Evolutionary conservation across 2,888 invertebrate species (phyloP).

Genomic region (Omphaloscelis lunosa): DNA sequence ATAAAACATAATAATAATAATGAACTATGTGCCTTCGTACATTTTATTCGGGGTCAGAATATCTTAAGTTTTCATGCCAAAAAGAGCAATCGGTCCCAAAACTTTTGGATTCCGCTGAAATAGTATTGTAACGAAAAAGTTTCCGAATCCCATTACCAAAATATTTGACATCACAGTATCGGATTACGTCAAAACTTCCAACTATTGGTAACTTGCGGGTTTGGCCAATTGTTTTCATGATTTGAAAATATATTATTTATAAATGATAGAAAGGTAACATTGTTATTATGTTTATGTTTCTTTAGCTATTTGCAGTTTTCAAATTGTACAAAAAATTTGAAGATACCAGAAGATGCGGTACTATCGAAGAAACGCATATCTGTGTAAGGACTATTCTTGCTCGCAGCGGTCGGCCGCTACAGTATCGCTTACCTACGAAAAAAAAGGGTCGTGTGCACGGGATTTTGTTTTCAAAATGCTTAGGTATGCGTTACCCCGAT

Average conservation of each 20-base stretch:
- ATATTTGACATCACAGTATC: constrained; percentile 42
- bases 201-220: background rate
- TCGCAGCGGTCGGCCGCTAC: no score
- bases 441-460: no score
- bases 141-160: constrained; percentile 21
- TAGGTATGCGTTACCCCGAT: no score
- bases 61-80: constrained; percentile 6
- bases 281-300: background rate
- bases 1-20: background rate
- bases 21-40: background rate
- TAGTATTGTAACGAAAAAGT: constrained; percentile 24
- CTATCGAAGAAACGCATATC: no score
- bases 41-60: background rate
- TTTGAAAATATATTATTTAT: background rate
- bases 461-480: no score
- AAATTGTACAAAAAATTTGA: no score
- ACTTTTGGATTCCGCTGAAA: constrained; percentile 22
- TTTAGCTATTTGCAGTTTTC: background rate
- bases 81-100: constrained; percentile 34
- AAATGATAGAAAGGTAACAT: no score
- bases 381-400: no score
- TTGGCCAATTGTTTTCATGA: background rate
- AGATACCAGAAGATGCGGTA: no score
- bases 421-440: no score
- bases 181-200: constrained; percentile 21